Evolutionary conservation across 2,888 invertebrate genomes (phyloP).

Genomic region (Bursaphelenchus okinawaensis): DNA sequence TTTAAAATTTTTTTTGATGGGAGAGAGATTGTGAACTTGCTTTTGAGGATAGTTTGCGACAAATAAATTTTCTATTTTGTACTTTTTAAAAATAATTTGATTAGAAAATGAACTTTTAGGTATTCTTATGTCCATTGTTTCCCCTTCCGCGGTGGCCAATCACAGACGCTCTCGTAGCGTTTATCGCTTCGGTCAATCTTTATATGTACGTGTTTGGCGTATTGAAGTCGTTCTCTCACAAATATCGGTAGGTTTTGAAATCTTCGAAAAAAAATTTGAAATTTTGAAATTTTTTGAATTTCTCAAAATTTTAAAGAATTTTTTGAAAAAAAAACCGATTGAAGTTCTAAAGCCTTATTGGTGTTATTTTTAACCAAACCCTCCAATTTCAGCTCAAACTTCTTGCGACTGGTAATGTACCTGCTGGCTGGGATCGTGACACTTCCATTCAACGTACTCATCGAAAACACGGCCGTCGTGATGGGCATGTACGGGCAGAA

Average conservation of each 20-base stretch:
- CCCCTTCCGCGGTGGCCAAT: conserved; percentile 71
- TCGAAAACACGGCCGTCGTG: conserved; percentile 88
- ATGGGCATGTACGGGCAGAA: conserved; percentile 90
- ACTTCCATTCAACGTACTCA: conserved; percentile 85
- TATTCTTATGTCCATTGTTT: conserved; percentile 7
- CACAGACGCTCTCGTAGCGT: conserved; percentile 80
- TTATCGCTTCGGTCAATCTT: conserved; percentile 85
- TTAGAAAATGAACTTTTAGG: background rate
- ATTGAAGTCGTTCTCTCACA: conserved; percentile 81
- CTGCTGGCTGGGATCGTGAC: conserved; percentile 76
- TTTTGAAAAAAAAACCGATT: background rate
- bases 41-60: too few relatives aligned
- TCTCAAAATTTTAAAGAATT: background rate
- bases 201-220: conserved; percentile 98
- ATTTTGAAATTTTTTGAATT: background rate
- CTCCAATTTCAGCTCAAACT: conserved; percentile 40
- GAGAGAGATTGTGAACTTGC: too few relatives aligned
- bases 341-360: background rate
- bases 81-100: too few relatives aligned
- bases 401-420: conserved; percentile 49
- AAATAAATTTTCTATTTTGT: too few relatives aligned
- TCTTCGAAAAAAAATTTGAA: too few relatives aligned
- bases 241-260: conserved; percentile 45
- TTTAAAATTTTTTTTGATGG: too few relatives aligned
- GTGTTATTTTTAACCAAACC: background rate